Conservation (phyloP, 2,113 vertebrate genomes). For the Phainopepla nitens region DNA sequence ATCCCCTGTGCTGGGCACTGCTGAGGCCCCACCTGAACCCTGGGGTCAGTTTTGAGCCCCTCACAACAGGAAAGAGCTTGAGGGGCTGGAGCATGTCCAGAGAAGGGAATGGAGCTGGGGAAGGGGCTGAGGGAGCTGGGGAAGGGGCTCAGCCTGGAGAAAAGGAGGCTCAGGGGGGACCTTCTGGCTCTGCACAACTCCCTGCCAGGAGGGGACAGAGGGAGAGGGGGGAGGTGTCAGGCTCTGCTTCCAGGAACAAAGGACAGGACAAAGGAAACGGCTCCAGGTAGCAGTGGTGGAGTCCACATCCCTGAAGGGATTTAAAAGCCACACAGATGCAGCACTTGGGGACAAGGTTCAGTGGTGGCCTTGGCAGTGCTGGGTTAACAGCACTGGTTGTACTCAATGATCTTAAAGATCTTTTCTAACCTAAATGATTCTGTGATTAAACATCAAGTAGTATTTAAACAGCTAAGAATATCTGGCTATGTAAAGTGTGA, state of each 20-base stretch:
- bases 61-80: not conserved
- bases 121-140: not conserved
- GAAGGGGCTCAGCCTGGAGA: not conserved
- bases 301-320: not conserved
- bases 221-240: rapidly evolving
- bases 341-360: not conserved
- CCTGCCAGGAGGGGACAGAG: not conserved
- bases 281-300: not conserved
- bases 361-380: not conserved
- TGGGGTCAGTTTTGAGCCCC: not conserved
- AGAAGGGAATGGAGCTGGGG: not conserved
- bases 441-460: not conserved
- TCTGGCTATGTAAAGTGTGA: not conserved
- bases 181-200: not conserved
- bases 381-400: not conserved
- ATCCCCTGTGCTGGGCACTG: not conserved
- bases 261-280: not conserved
- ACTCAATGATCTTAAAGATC: not conserved
- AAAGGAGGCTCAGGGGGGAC: not conserved
- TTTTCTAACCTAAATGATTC: not conserved
- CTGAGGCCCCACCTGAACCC: rapidly evolving
- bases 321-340: rapidly evolving
- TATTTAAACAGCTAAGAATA: not conserved
- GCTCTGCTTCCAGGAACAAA: not conserved
- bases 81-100: not conserved